phyloP scores from a whole-genome alignment of 2,888 invertebrate species.

The Taenaris catops region DNA sequence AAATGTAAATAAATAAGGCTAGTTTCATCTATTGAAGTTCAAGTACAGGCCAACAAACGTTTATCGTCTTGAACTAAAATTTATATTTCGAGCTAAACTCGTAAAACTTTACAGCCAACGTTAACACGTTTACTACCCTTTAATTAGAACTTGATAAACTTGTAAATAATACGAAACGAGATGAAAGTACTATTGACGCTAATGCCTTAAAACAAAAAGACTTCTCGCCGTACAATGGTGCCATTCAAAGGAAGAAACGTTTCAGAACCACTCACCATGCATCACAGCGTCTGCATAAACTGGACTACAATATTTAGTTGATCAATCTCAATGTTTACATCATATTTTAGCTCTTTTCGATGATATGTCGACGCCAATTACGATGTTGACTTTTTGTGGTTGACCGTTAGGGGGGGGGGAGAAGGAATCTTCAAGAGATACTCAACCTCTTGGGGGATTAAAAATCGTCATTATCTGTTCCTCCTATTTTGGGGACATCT shows the following conservation, averaged over 20 bases:
- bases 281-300: slow-evolving; percentile 55
- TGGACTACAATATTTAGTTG: slow-evolving; percentile 51
- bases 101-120: slow-evolving; percentile 50
- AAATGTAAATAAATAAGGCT: slow-evolving; percentile 30
- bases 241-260: slow-evolving; percentile 52
- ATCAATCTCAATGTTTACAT: too few species aligned
- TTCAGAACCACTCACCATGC: slow-evolving; percentile 69
- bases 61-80: slow-evolving; percentile 43
- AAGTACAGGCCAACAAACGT: slow-evolving; percentile 37
- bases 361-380: too few species aligned
- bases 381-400: too few species aligned
- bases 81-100: slow-evolving; percentile 53
- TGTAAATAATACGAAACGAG: slow-evolving; percentile 46
- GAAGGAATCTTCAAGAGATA: too few species aligned
- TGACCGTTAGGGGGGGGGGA: too few species aligned
- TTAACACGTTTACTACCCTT: slow-evolving; percentile 51
- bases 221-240: slow-evolving; percentile 52
- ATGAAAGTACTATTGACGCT: slow-evolving; percentile 55
- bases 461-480: too few species aligned
- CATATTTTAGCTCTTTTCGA: too few species aligned
- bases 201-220: slow-evolving; percentile 44
- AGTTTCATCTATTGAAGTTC: slow-evolving; percentile 33
- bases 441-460: too few species aligned
- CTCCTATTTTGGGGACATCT: too few species aligned
- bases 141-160: slow-evolving; percentile 61